These are phyloP conservation scores for Agrotis ipsilon DNA, from an alignment of 2,888 invertebrate species.

Conservation along the genomic window DNA sequence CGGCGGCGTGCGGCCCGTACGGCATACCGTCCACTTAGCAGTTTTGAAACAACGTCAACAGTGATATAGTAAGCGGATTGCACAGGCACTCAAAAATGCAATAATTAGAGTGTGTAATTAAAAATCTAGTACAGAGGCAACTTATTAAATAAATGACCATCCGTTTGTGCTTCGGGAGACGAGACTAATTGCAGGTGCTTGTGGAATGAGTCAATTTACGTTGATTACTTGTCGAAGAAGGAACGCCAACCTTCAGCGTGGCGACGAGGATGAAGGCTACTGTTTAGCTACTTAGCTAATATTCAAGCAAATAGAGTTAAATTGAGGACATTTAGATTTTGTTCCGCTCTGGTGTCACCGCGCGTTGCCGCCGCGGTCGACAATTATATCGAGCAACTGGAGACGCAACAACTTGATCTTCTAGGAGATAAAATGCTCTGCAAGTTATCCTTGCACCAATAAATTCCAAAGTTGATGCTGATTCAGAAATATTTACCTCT, in stretches of 20 bases:
- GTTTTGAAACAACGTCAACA: slow-evolving; percentile 51
- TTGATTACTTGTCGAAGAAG: slow-evolving; percentile 25
- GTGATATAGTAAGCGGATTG: slow-evolving; percentile 54
- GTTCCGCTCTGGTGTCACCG: slow-evolving; percentile 62
- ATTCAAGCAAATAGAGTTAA: slow-evolving; percentile 53
- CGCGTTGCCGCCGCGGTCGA: slow-evolving; percentile 20
- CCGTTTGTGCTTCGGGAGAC: slow-evolving; percentile 31
- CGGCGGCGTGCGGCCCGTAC: slow-evolving; percentile 26
- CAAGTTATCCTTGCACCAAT: slow-evolving; percentile 13
- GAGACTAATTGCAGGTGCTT: slow-evolving; percentile 24
- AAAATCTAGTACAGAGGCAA: slow-evolving; percentile 55
- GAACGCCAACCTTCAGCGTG: slow-evolving; percentile 50
- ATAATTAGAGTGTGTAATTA: slow-evolving; percentile 56
- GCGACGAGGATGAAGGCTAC: slow-evolving; percentile 57
- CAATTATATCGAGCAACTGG: slow-evolving; percentile 35
- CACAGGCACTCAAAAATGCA: slow-evolving; percentile 49
- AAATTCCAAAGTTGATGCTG: slow-evolving; percentile 18
- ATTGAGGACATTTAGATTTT: slow-evolving; percentile 64
- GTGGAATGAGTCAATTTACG: slow-evolving; percentile 27
- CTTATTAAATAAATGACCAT: slow-evolving; percentile 45
- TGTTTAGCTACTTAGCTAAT: slow-evolving; percentile 58
- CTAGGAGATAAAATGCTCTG: background rate
- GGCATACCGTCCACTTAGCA: slow-evolving; percentile 27
- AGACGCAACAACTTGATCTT: slow-evolving; percentile 25
- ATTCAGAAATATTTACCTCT: slow-evolving; percentile 19